Conservation (phyloP, 1,140 invertebrate genomes). For the Tetraneura akinire region DNA sequence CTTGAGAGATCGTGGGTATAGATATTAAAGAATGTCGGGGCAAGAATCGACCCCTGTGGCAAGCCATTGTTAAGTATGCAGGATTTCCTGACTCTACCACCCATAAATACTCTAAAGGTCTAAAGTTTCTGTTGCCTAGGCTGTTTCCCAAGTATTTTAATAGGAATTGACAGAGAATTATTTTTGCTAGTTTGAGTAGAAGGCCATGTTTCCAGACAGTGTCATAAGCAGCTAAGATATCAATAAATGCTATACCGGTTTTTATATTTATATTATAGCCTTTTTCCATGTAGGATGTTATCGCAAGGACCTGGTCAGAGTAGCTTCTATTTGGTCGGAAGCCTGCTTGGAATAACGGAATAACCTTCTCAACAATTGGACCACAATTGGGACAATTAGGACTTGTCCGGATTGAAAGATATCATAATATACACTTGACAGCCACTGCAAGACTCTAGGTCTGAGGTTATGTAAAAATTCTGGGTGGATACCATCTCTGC, state of each 20-base stretch:
- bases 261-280: constrained; percentile 12
- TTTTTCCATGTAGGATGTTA: background rate
- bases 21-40: constrained; percentile 38
- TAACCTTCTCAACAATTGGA: background rate
- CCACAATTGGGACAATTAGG: background rate
- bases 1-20: background rate
- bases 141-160: background rate
- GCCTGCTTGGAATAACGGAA: background rate
- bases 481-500: background rate
- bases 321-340: background rate
- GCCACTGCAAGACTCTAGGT: background rate
- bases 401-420: background rate
- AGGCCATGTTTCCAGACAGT: constrained; percentile 6
- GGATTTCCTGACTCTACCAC: background rate
- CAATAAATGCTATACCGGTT: background rate
- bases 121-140: background rate
- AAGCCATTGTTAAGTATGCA: constrained; percentile 34
- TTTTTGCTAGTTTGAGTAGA: constrained; percentile 6
- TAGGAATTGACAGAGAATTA: background rate
- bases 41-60: constrained; percentile 31
- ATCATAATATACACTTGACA: background rate
- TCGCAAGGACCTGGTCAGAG: background rate
- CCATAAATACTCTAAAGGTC: background rate
- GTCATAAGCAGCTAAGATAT: background rate
- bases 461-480: background rate